Conservation (phyloP, 2,113 vertebrate genomes). For the Glaucomys volans region DNA sequence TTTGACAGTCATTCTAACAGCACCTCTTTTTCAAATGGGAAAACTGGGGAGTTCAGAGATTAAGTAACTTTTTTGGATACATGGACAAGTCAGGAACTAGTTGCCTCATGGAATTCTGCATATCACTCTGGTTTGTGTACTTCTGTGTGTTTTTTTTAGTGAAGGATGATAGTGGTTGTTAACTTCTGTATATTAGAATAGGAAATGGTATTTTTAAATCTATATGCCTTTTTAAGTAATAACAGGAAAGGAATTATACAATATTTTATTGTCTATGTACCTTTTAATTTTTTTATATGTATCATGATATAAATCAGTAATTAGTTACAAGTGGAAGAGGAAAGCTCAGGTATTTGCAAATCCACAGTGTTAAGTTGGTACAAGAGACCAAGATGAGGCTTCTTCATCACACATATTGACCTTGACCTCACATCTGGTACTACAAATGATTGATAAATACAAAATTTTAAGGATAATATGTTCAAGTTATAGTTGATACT, state of each 20-base stretch:
- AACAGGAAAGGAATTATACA: background rate
- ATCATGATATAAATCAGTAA: background rate
- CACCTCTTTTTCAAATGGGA: background rate
- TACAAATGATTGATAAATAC: background rate
- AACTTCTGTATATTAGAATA: background rate
- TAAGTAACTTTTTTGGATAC: background rate
- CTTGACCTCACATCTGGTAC: background rate
- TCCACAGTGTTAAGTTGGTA: background rate
- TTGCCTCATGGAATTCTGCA: background rate
- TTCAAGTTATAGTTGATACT: background rate
- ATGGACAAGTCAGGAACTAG: background rate
- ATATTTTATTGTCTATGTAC: background rate
- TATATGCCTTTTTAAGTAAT: background rate
- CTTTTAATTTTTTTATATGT: slow-evolving; percentile 12
- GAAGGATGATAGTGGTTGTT: background rate
- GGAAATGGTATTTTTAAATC: background rate
- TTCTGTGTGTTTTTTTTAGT: background rate
- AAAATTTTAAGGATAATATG: background rate
- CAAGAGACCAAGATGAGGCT: background rate
- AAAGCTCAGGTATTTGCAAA: background rate
- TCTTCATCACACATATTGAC: background rate
- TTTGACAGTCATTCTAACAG: background rate
- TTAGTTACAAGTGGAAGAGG: background rate
- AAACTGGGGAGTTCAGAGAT: background rate
- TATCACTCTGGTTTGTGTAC: background rate